phyloP scores from a whole-genome alignment of 2,113 vertebrate genomes.

The Sinocyclocheilus anophthalmus region DNA sequence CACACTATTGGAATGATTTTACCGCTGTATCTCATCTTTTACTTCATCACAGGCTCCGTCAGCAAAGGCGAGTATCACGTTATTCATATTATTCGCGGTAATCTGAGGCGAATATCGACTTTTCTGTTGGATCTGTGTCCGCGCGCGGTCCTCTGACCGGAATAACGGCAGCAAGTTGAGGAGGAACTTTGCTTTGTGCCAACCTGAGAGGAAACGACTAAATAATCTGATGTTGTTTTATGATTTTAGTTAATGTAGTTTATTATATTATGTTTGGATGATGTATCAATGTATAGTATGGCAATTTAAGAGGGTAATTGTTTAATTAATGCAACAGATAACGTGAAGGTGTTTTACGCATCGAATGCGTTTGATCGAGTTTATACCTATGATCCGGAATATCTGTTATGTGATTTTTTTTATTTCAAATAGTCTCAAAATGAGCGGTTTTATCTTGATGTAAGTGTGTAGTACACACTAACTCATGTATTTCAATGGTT shows the following conservation, averaged over 20 bases:
- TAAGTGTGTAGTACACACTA: neutral
- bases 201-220: neutral
- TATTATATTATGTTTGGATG: neutral
- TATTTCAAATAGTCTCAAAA: neutral
- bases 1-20: constrained; percentile 48
- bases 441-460: neutral
- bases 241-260: neutral
- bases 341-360: neutral
- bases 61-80: constrained; percentile 54
- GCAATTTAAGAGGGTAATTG: neutral
- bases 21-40: constrained; percentile 48
- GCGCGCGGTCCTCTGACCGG: neutral
- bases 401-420: neutral
- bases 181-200: constrained; percentile 21
- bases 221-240: neutral
- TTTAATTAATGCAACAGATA: neutral
- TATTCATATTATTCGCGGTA: neutral
- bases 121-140: neutral
- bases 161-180: constrained; percentile 16
- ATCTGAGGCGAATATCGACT: neutral
- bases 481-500: neutral
- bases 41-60: constrained; percentile 39
- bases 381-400: neutral
- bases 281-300: neutral
- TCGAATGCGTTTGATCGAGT: neutral